phyloP scores from a whole-genome alignment of 2,113 vertebrate genomes.

The Aix galericulata region DNA sequence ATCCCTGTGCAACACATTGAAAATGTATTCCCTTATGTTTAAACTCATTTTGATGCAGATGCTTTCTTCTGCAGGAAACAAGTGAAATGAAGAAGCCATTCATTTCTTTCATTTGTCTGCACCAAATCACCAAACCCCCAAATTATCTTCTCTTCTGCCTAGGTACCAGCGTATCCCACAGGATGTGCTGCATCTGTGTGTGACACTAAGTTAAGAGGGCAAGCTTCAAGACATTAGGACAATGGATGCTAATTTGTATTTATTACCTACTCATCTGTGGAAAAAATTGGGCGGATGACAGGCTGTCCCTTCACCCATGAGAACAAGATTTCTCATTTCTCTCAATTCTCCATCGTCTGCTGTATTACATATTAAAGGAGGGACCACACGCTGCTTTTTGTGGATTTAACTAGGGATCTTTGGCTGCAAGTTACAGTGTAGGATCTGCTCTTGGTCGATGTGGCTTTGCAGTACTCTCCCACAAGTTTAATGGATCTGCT shows the following conservation, averaged over 20 bases:
- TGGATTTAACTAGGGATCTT: neutral
- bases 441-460: neutral
- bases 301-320: slow-evolving; percentile 27
- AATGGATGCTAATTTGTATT: slow-evolving; percentile 50
- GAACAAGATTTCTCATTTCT: slow-evolving; percentile 6
- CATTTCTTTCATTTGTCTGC: slow-evolving; percentile 59
- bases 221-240: slow-evolving; percentile 5
- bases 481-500: neutral
- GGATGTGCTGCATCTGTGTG: neutral
- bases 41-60: slow-evolving; percentile 63
- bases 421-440: neutral
- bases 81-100: slow-evolving; percentile 30
- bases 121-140: slow-evolving; percentile 17
- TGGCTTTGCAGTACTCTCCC: neutral
- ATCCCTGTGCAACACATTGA: slow-evolving; percentile 61
- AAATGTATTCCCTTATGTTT: slow-evolving; percentile 69
- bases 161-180: neutral
- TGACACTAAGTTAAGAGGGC: slow-evolving; percentile 26
- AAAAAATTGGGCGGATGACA: slow-evolving; percentile 26
- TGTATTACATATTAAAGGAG: neutral
- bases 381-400: neutral
- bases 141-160: neutral
- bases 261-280: slow-evolving; percentile 33
- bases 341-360: slow-evolving; percentile 1
- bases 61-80: slow-evolving; percentile 57